Conservation (phyloP, 2,113 vertebrate genomes). For the Bujurquina vittata region DNA sequence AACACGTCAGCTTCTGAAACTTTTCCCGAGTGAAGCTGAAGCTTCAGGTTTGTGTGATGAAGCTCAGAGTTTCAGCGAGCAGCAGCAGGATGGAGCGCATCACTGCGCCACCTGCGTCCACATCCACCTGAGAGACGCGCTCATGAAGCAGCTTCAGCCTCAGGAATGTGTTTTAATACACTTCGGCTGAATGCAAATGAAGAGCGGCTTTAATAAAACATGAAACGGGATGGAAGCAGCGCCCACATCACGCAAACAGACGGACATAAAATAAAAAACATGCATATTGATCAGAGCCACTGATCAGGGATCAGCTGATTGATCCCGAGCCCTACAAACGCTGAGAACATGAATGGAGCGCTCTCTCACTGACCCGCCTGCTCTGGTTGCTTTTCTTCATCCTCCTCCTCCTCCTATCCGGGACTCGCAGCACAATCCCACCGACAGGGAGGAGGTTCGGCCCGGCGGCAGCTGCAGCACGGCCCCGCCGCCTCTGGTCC, state of each 20-base stretch:
- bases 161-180: neutral
- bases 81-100: neutral
- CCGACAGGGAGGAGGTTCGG: constrained; percentile 4
- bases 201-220: neutral
- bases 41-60: no score
- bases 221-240: neutral
- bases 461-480: constrained; percentile 3
- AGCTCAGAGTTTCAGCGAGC: no score
- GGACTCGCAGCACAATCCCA: constrained; percentile 4
- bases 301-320: neutral
- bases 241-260: neutral
- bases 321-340: neutral
- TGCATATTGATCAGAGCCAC: neutral
- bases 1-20: neutral
- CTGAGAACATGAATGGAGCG: neutral
- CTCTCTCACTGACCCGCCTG: constrained; percentile 74
- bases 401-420: constrained; percentile 24
- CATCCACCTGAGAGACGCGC: neutral
- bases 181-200: no score
- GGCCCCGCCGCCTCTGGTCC: constrained; percentile 6
- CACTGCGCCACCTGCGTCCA: neutral
- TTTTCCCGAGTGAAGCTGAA: neutral
- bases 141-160: no score
- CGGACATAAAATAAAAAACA: neutral
- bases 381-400: constrained; percentile 90